Base-by-base conservation (phyloP, 2,888 invertebrate genomes). In the Leucophora obtusa region DNA sequence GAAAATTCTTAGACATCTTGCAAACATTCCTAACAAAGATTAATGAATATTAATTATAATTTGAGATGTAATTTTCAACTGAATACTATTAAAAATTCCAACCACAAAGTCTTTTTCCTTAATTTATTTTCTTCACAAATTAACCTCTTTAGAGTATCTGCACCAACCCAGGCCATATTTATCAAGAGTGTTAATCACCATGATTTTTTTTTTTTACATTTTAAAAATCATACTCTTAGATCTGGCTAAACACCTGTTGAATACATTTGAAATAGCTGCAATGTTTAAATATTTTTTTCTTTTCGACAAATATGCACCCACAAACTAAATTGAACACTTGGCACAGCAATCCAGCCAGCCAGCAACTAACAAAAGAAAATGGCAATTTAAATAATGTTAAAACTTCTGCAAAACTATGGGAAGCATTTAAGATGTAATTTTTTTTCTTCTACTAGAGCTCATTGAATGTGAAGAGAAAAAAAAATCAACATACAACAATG, bases 231-330 rank as follows among this genome's bases (percentile, higher is more conserved):
- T 58, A 58, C 69, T 70, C 47, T 74, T 51, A 77, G 58, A 71
- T 62, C 77, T 73, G 66, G 65, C 70, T 71, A 77, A 77, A 74
- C 81, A 81, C 81, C 81, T 81, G 81, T 62, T 81, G 66, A 77
- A 73, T 77, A 66, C n/a, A 66, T 81, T 76, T 74, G 60, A 47
- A 28, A 15, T 3, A n/a, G n/a, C 14, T 47, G 43, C n/a, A 69
- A 63, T 63, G 33, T 9, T 77, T 65, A 71, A 71, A 56, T 65
- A 70, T 73, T 73, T 81, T 65, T 81, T 65, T 70, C 1, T 65
- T 77, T 77, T 74, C 70, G 81, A 81, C 81, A 81, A 81, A 77
- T 81, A 73, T 77, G 81, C 73, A 77, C 81, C 76, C 73, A 81
- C 80, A 65, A 65, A 58, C 59, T 62, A 15, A 43, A 33, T 66